A percentile compares a stretch with the other conserved stretches of the same genome.
Evolutionary conservation across 1,140 invertebrate genomes (phyloP).

Genomic region (Oppia nitens): DNA sequence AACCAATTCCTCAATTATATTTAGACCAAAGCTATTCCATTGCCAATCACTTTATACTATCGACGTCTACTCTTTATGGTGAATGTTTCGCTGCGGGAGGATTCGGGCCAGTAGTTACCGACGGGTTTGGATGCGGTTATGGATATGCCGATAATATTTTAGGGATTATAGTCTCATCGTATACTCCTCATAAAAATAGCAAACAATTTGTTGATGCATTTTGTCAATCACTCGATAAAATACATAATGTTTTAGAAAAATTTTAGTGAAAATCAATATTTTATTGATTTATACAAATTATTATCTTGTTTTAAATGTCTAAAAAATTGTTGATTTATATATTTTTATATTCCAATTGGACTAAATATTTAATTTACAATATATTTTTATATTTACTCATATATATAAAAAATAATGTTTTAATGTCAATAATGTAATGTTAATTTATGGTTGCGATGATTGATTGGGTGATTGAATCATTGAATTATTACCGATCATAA

Average conservation of each 20-base stretch:
- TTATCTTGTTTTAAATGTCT: no score
- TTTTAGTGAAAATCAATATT: not conserved
- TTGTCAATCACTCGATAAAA: slow-evolving; percentile 45
- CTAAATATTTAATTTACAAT: no score
- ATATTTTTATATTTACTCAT: no score
- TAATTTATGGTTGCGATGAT: not conserved
- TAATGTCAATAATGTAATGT: no score
- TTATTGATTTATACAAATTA: no score
- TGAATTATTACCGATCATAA: not conserved
- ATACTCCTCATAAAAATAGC: slow-evolving; percentile 48
- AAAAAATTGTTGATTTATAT: no score
- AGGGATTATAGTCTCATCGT: slow-evolving; percentile 59
- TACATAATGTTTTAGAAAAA: slow-evolving; percentile 27
- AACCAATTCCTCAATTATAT: slow-evolving; percentile 46
- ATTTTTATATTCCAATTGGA: no score
- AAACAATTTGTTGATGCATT: slow-evolving; percentile 49
- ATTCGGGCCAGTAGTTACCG: slow-evolving; percentile 74
- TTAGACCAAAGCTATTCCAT: slow-evolving; percentile 56
- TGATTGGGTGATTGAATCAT: not conserved
- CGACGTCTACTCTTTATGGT: slow-evolving; percentile 80
- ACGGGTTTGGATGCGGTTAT: slow-evolving; percentile 83
- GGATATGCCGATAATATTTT: slow-evolving; percentile 51
- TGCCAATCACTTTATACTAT: slow-evolving; percentile 82
- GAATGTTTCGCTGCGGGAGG: slow-evolving; percentile 72
- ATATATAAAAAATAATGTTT: no score